These are phyloP conservation scores for Mustelus asterias DNA, from an alignment of 2,113 vertebrate species.

Conservation along the genomic window DNA sequence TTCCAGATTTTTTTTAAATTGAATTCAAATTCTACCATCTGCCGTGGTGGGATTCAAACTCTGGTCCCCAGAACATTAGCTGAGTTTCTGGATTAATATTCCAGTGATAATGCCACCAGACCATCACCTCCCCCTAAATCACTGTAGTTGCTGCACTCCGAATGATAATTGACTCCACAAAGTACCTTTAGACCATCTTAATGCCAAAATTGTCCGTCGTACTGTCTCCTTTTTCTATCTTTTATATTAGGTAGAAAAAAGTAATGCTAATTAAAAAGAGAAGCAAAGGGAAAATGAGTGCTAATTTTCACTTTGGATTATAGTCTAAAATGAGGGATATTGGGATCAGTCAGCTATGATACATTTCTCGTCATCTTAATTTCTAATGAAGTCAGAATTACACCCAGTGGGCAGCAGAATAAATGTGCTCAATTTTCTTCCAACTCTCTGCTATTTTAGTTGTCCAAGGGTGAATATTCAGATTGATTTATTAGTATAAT, in stretches of 20 bases:
- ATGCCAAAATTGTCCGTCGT: neutral
- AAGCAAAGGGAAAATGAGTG: neutral
- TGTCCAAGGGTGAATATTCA: neutral
- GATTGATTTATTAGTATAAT: neutral
- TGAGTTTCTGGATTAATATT: too few relatives aligned
- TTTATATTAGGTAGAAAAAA: neutral
- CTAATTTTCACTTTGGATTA: neutral
- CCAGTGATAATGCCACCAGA: too few relatives aligned
- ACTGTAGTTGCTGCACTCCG: neutral
- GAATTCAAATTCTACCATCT: too few relatives aligned
- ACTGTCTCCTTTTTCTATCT: neutral
- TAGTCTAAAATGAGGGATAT: neutral
- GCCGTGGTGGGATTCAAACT: too few relatives aligned
- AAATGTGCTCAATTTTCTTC: conserved; percentile 15
- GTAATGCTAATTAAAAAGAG: neutral
- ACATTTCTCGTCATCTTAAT: neutral
- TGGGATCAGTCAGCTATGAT: neutral
- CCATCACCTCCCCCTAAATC: neutral
- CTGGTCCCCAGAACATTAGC: too few relatives aligned
- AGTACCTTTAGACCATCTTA: neutral
- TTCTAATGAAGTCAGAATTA: neutral
- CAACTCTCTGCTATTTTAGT: neutral
- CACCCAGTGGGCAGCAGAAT: neutral
- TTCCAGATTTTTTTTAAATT: too few relatives aligned
- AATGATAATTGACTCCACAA: neutral